Evolutionary conservation across 2,888 invertebrate species (phyloP), one percentile per base, ranked within the genome.

Genomic region (Resseliella maxima): DNA sequence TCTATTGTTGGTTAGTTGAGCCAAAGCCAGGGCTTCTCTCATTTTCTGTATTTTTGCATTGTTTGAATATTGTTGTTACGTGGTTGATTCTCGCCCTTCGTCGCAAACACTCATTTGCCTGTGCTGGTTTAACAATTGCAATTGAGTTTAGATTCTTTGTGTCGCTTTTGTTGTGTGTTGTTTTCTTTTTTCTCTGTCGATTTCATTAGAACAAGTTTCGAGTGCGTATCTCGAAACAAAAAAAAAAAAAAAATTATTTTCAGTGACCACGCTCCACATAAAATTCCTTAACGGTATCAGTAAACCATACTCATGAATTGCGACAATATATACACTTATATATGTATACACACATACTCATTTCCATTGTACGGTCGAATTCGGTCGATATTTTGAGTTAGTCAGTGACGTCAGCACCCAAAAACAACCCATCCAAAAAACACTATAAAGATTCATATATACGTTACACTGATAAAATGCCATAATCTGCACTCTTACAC

Each of bases 371-470:
- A 41, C 41, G 72, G 18, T 31, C 35, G 31, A n/a, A 72, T 12
- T 59, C 72, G 72, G 72, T 72, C 72, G 72, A 72, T 72, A 72
- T 72, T 72, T 72, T 31, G 72, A 31, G 35, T 35, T 31, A 72
- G 72, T 31, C n/a, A n/a, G 72, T 72, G 72, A 72, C 72, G 72
- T 72, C 72, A 72, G 72, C 72, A n/a, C 31, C 46, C 72, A 15
- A 72, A 72, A 72, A 72, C 72, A 72, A 72, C 18, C 72, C 31
- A 72, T 72, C 72, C 72, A 72, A 72, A 72, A 72, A 72, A 59
- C 72, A n/a, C 12, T 72, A 35, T 72, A 72, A 72, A 31, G 31
- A 31, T 31, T 72, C 72, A 31, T 24, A 59, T 72, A 72, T 72
- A 72, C 72, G 31, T 72, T 72, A 31, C 24, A n/a, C 72, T 72